phyloP scores from a whole-genome alignment of 2,797 vertebrate genomes.

The Corythornis leucogaster region DNA sequence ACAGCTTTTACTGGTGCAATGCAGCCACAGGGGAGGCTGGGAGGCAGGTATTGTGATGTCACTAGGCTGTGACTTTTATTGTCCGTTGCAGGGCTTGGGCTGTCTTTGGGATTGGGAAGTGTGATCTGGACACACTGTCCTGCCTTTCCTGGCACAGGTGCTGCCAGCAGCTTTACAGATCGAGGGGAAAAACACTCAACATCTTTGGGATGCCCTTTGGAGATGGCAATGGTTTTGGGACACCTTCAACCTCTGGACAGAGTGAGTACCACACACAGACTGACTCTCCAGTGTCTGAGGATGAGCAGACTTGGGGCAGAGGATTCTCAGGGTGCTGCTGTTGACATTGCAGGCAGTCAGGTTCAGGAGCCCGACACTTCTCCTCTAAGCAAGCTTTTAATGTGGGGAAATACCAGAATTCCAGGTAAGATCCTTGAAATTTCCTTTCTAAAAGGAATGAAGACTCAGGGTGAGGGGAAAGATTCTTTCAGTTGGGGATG shows the following conservation, averaged over 20 bases:
- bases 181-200: slow-evolving; percentile 89
- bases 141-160: fast-evolving
- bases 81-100: not conserved
- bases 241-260: slow-evolving; percentile 93
- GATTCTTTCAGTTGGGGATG: not conserved
- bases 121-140: fast-evolving
- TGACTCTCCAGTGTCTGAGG: too few relatives aligned
- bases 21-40: fast-evolving
- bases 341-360: fast-evolving
- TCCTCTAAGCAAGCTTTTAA: not conserved
- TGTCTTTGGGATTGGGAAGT: not conserved
- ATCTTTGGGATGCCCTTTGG: slow-evolving; percentile 93
- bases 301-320: too few relatives aligned
- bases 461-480: too few relatives aligned
- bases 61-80: fast-evolving
- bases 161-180: slow-evolving; percentile 42
- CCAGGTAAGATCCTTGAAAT: fast-evolving
- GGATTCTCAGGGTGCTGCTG: not conserved
- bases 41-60: not conserved
- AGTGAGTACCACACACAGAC: slow-evolving; percentile 79
- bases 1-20: too few relatives aligned
- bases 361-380: not conserved
- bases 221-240: slow-evolving; percentile 88
- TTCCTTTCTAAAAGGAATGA: too few relatives aligned
- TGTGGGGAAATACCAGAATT: not conserved